Percentiles rank a stretch among this genome's conserved stretches.
Conservation (phyloP, 23 tunicate genomes). For the Halocynthia roretzi region DNA sequence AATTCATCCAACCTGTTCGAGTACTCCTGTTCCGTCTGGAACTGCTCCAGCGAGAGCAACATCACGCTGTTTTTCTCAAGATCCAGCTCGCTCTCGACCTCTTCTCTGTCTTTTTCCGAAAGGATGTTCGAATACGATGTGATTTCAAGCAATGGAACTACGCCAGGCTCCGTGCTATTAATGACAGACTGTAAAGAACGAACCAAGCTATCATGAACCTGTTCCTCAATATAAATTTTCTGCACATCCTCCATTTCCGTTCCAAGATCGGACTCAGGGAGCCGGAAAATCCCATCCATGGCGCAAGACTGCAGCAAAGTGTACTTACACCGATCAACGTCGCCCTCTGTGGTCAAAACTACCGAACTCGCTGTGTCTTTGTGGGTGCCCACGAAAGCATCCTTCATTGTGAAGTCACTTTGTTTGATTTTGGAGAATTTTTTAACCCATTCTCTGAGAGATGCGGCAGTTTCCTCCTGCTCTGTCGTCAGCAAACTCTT, state of each 20-base stretch:
- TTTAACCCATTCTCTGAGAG: slow-evolving; percentile 49
- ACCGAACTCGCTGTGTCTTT: slow-evolving; percentile 59
- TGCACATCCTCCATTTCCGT: slow-evolving; percentile 18
- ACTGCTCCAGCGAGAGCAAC: slow-evolving; percentile 66
- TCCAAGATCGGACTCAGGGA: slow-evolving; percentile 26
- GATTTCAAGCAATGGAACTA: slow-evolving; percentile 28
- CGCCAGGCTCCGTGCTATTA: background rate
- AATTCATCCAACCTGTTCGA: slow-evolving; percentile 31
- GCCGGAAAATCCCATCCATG: slow-evolving; percentile 48
- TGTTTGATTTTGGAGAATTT: slow-evolving; percentile 17
- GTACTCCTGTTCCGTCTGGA: slow-evolving; percentile 56
- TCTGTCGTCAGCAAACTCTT: slow-evolving; percentile 31
- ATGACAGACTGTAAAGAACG: background rate
- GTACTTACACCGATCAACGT: slow-evolving; percentile 2
- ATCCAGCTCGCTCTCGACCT: slow-evolving; percentile 19
- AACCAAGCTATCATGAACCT: slow-evolving; percentile 39
- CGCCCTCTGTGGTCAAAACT: slow-evolving; percentile 17
- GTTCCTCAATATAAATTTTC: slow-evolving; percentile 26
- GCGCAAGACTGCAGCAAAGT: slow-evolving; percentile 48
- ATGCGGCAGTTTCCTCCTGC: slow-evolving; percentile 15
- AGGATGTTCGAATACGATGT: slow-evolving; percentile 52
- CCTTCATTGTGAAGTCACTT: slow-evolving; percentile 13
- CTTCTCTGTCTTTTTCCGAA: slow-evolving; percentile 39
- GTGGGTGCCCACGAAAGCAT: slow-evolving; percentile 56
- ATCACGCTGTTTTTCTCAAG: slow-evolving; percentile 24